Base-by-base conservation (phyloP, 2,888 invertebrate species). In the Nematopogon swammerdamellus region DNA sequence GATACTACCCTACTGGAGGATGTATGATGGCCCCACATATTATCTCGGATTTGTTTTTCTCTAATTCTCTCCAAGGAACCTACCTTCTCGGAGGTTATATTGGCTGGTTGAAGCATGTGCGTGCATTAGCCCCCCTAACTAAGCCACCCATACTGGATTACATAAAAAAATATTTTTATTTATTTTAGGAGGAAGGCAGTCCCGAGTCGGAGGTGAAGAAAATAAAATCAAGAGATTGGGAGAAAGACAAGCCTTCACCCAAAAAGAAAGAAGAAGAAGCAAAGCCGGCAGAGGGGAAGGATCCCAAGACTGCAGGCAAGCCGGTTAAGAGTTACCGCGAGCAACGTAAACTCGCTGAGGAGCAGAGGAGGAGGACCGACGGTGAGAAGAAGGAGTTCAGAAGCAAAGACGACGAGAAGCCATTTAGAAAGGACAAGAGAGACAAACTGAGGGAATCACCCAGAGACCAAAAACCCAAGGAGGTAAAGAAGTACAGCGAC, bases 141-240 rank as follows among this genome's bases (percentile, higher is more conserved):
- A n/a, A n/a, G n/a, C n/a, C n/a, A n/a, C n/a, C n/a, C n/a, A n/a
- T n/a, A n/a, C n/a, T n/a, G n/a, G n/a, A n/a, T n/a, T n/a, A n/a
- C n/a, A n/a, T n/a, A n/a, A n/a, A n/a, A n/a, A n/a, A n/a, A n/a
- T 25, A 25, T 25, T 4, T 25, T 25, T 6, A 25, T 25, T 6
- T 25, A 6, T 25, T 25, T 6, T 45, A 79, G 79, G 79, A 80
- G 54, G 80, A 80, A 59, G 79, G 80, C 49, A 56, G 52, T 53
- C 65, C 58, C 36, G 80, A 80, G 43, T 70, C 64, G 55, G 80
- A 80, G 52, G 64, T 76, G 10, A 80, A 77, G 54, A 79, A 74
- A 63, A 74, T 80, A 6, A 80, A 77, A 59, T 63, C 74, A 6
- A 65, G 76, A 50, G 80, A 80, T 49, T 76, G 72, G 70, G 80